Percentiles rank a stretch among this genome's conserved stretches.
Conservation (phyloP, 2,888 invertebrate genomes). For the Gerris lacustris region DNA sequence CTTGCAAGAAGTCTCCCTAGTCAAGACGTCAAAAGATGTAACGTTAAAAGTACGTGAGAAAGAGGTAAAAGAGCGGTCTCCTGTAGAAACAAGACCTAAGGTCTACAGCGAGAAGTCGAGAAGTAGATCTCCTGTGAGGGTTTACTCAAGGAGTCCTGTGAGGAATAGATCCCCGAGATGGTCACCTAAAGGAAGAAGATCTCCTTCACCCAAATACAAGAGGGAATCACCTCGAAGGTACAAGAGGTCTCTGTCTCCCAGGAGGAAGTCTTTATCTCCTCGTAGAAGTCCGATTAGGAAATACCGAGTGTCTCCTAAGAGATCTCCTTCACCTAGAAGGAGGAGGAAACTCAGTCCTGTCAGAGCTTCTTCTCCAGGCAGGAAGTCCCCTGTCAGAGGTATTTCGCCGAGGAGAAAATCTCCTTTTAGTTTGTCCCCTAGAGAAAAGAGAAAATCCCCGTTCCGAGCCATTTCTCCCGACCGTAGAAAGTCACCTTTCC, state of each 20-base stretch:
- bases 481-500: slow-evolving; percentile 5
- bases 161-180: not conserved
- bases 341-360: not conserved
- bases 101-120: not conserved
- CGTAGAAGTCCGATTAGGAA: slow-evolving; percentile 18
- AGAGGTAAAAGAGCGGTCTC: not conserved
- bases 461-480: not conserved
- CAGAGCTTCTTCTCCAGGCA: not conserved
- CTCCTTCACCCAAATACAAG: not conserved
- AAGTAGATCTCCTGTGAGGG: not conserved
- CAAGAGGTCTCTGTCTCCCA: slow-evolving; percentile 6
- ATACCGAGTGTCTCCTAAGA: not conserved
- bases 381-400: slow-evolving; percentile 1
- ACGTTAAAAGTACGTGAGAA: not conserved
- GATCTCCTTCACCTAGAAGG: slow-evolving; percentile 7
- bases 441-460: not conserved
- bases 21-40: not conserved
- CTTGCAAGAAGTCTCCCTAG: not conserved
- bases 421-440: not conserved
- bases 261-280: slow-evolving; percentile 20
- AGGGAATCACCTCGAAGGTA: not conserved
- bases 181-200: slow-evolving; percentile 5
- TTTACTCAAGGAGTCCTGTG: not conserved
- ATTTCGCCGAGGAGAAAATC: not conserved
- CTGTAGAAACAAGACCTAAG: not conserved